A percentile compares a stretch with the other conserved stretches of the same genome.
These are phyloP conservation scores for Machaerirhynchus nigripectus DNA, from an alignment of 2,113 vertebrate genomes.

Conservation along the genomic window DNA sequence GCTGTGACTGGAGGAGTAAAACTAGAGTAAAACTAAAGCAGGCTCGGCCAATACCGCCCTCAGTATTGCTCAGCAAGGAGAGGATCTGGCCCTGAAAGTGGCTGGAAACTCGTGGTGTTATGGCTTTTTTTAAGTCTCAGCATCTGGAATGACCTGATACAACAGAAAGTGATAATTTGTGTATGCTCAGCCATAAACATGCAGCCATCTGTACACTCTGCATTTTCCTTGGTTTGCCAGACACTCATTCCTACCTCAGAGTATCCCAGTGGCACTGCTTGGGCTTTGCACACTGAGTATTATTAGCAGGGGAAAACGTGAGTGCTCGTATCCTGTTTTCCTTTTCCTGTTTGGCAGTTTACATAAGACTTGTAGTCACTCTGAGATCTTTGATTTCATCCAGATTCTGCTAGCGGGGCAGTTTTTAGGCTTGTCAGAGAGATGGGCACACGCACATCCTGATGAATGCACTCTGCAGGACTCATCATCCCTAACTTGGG, in stretches of 20 bases:
- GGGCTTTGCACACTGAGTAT: neutral
- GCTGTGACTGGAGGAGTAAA: neutral
- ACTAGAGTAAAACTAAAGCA: neutral
- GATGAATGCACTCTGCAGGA: neutral
- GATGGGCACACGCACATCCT: accelerated
- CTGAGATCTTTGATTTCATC: neutral
- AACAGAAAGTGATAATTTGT: neutral
- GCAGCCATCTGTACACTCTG: accelerated
- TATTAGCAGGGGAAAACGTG: neutral
- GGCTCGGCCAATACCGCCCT: neutral
- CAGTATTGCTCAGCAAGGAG: accelerated
- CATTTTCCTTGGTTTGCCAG: neutral
- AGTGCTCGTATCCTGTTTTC: neutral
- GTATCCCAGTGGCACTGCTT: neutral
- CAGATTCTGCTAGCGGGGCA: neutral
- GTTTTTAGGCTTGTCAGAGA: neutral
- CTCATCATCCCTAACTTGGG: neutral
- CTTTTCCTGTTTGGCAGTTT: neutral
- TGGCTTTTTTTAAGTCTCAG: neutral
- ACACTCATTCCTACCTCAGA: neutral
- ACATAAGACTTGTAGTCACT: neutral
- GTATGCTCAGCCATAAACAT: neutral
- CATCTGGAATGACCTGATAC: neutral
- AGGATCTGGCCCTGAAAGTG: accelerated
- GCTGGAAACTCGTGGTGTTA: neutral